phyloP scores from a whole-genome alignment of 2,113 vertebrate genomes.

The Nanorana parkeri region DNA sequence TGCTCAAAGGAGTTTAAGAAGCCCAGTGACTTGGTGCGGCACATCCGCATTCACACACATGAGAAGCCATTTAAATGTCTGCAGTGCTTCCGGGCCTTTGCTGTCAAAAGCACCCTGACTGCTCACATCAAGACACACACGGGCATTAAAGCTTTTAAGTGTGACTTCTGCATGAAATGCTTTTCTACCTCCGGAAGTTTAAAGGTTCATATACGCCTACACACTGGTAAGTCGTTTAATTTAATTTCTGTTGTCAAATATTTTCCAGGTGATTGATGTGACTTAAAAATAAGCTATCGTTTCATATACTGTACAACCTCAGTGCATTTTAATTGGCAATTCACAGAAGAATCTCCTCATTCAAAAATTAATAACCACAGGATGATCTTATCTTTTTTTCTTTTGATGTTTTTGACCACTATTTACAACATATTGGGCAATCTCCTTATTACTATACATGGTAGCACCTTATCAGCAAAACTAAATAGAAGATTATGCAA shows the following conservation, averaged over 20 bases:
- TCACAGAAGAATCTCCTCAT: too few species aligned
- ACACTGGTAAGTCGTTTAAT: conserved; percentile 85
- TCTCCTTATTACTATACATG: too few species aligned
- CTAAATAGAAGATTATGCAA: too few species aligned
- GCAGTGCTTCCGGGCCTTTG: conserved; percentile 96
- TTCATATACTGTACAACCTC: too few species aligned
- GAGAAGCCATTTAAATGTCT: conserved; percentile 99
- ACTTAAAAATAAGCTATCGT: too few species aligned
- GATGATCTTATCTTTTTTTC: too few species aligned
- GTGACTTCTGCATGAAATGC: conserved; percentile 93
- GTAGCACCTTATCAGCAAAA: too few species aligned
- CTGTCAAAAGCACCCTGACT: conserved; percentile 97
- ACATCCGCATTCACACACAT: conserved; percentile 97
- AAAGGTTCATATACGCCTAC: conserved; percentile 96
- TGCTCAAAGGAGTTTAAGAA: conserved; percentile 98
- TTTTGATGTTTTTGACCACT: too few species aligned
- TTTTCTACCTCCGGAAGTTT: conserved; percentile 99
- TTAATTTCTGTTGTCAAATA: neutral
- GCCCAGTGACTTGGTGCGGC: conserved; percentile 94
- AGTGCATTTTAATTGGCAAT: too few species aligned
- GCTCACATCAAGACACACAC: conserved; percentile 98
- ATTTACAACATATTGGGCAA: too few species aligned
- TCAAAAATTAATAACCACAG: too few species aligned
- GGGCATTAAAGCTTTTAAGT: conserved; percentile 96
- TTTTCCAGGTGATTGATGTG: neutral